phyloP scores from a whole-genome alignment of 1,140 invertebrate species.

The Ceratitis capitata region DNA sequence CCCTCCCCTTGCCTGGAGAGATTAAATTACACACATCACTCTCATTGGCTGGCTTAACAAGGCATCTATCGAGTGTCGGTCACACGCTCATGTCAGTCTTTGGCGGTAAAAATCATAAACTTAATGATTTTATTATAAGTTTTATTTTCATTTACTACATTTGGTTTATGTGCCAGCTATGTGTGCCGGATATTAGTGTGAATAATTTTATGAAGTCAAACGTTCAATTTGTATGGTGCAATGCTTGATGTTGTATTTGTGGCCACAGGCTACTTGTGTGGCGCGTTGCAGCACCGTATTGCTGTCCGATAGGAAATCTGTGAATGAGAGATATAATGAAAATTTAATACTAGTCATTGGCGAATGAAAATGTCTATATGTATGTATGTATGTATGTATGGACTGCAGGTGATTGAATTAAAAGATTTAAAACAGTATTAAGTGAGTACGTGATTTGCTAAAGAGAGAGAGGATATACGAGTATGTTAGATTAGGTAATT shows the following conservation, averaged over 20 bases:
- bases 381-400: neutral
- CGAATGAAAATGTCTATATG: neutral
- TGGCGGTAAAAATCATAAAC: slow-evolving; percentile 17
- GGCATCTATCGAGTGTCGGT: neutral
- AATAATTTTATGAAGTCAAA: slow-evolving; percentile 45
- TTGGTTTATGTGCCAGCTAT: neutral
- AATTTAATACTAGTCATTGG: slow-evolving; percentile 9
- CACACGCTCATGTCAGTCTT: neutral
- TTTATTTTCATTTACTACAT: slow-evolving; percentile 18
- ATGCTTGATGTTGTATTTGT: slow-evolving; percentile 70
- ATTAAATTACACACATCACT: neutral
- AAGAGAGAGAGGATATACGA: too few species aligned
- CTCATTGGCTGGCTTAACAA: neutral
- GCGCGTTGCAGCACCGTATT: slow-evolving; percentile 69
- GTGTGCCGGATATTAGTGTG: neutral
- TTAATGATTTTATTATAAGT: slow-evolving; percentile 18
- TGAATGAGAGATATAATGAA: slow-evolving; percentile 47
- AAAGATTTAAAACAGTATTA: neutral
- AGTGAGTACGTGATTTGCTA: neutral
- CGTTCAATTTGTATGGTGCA: slow-evolving; percentile 72
- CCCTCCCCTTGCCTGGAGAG: too few species aligned
- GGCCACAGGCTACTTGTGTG: slow-evolving; percentile 66
- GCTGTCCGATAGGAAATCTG: slow-evolving; percentile 67
- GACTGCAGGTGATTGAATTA: neutral
- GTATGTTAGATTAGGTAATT: too few species aligned